phyloP scores from a whole-genome alignment of 2,797 vertebrate genomes.

The Sebastes diaconus region DNA sequence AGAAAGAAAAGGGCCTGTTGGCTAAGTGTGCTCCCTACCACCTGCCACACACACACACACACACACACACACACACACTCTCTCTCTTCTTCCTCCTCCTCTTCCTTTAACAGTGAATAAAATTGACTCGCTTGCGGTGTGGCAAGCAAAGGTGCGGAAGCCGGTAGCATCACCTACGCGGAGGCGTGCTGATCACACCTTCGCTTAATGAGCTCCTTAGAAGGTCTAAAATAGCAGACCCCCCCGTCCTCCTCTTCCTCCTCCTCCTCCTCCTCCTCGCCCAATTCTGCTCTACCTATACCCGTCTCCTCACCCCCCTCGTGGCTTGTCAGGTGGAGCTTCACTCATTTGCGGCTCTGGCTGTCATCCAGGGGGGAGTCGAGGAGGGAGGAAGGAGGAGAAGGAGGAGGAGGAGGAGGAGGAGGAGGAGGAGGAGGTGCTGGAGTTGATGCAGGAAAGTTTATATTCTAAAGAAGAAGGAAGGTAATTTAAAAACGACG shows the following conservation, averaged over 20 bases:
- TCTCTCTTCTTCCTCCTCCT: constrained; percentile 23
- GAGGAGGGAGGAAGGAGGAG: constrained; percentile 11
- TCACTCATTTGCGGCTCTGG: constrained; percentile 80
- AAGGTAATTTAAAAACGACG: neutral
- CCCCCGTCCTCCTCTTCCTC: neutral
- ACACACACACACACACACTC: neutral
- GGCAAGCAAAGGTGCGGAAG: constrained; percentile 67
- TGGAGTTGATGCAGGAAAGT: constrained; percentile 16
- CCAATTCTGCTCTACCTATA: constrained; percentile 37
- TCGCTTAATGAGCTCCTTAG: constrained; percentile 88
- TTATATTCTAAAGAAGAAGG: neutral
- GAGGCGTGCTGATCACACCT: constrained; percentile 87
- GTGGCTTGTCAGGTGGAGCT: constrained; percentile 84
- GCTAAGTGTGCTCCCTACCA: constrained; percentile 57
- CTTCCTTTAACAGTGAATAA: constrained; percentile 82
- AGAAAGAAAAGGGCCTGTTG: constrained; percentile 31
- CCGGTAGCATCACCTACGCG: constrained; percentile 71
- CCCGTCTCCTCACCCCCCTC: constrained; percentile 13
- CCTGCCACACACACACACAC: constrained; percentile 49
- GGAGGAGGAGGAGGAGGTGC: constrained; percentile 33
- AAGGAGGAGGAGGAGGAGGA: constrained; percentile 15
- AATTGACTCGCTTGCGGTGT: constrained; percentile 71
- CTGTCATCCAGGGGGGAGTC: constrained; percentile 52
- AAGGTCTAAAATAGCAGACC: constrained; percentile 84
- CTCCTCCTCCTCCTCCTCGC: neutral